A percentile compares a stretch with the other conserved stretches of the same genome.
phyloP scores from a whole-genome alignment of 2,888 invertebrate species.

The Maniola hyperantus region DNA sequence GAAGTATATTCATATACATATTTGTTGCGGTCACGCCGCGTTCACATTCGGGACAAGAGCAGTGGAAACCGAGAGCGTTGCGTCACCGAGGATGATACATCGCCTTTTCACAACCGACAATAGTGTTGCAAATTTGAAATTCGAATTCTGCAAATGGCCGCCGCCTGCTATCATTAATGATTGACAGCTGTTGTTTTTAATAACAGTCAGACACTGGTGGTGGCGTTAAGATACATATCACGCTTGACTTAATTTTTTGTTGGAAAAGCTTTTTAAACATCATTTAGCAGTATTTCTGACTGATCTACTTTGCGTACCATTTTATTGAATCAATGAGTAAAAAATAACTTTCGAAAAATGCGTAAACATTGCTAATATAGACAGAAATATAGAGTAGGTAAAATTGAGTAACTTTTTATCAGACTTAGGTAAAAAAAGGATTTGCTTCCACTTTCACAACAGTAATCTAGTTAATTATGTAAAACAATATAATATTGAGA shows the following conservation, averaged over 20 bases:
- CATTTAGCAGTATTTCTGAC: too few relatives aligned
- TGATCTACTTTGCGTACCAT: too few relatives aligned
- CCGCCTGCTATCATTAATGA: conserved; percentile 30
- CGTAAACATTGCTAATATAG: too few relatives aligned
- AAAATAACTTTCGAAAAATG: too few relatives aligned
- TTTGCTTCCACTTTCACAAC: too few relatives aligned
- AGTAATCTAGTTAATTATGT: too few relatives aligned
- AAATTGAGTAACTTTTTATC: too few relatives aligned
- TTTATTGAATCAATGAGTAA: too few relatives aligned
- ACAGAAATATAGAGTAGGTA: too few relatives aligned
- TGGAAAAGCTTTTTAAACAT: not conserved
- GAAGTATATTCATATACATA: conserved; percentile 74
- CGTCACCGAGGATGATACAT: conserved; percentile 68
- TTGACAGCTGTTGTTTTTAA: conserved; percentile 36
- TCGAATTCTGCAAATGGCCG: conserved; percentile 43
- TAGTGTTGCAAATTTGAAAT: conserved; percentile 48
- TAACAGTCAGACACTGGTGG: conserved; percentile 21
- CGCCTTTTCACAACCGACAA: conserved; percentile 59
- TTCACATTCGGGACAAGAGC: conserved; percentile 79
- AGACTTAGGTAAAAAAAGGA: too few relatives aligned
- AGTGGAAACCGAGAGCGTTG: conserved; percentile 79
- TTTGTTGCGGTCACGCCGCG: conserved; percentile 73
- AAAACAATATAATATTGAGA: too few relatives aligned
- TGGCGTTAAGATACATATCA: not conserved
- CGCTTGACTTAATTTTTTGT: not conserved